A percentile compares a stretch with the other conserved stretches of the same genome.
These are phyloP conservation scores for Lumbricus terrestris DNA, from an alignment of 2,888 invertebrate genomes.

Conservation along the genomic window DNA sequence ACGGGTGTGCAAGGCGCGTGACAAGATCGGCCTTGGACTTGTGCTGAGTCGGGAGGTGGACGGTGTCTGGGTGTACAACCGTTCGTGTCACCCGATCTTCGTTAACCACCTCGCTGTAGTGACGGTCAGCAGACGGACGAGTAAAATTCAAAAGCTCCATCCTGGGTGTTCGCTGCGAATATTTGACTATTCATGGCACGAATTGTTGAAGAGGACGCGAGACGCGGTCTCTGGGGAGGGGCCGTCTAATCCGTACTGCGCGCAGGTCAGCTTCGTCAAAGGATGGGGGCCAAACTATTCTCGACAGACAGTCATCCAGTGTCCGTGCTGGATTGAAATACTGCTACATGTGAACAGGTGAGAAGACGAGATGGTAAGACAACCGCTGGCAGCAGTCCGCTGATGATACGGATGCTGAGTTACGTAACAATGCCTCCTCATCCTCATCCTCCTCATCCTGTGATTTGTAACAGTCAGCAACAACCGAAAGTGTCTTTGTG, in stretches of 20 bases:
- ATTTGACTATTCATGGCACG: conserved; percentile 14
- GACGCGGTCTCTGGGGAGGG: neutral
- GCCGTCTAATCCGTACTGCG: conserved; percentile 4
- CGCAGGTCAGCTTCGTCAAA: conserved; percentile 29
- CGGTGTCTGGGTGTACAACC: conserved; percentile 25
- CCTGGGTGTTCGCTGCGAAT: conserved; percentile 20
- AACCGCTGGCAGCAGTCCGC: neutral
- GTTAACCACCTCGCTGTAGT: conserved; percentile 16
- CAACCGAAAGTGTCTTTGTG: neutral
- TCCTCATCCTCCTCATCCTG: too few species aligned
- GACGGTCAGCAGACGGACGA: conserved; percentile 4
- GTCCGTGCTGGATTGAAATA: conserved; percentile 28
- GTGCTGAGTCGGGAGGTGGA: conserved; percentile 19
- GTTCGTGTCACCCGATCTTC: conserved; percentile 27
- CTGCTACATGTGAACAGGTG: conserved; percentile 20
- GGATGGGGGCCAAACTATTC: conserved; percentile 26
- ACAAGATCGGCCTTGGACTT: conserved; percentile 26
- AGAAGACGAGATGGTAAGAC: neutral
- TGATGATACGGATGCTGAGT: neutral
- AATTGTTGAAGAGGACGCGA: neutral
- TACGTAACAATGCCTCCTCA: neutral
- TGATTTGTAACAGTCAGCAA: neutral
- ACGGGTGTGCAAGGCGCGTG: conserved; percentile 21
- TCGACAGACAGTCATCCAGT: conserved; percentile 25
- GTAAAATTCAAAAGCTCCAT: conserved; percentile 18